These are phyloP conservation scores for Leptinotarsa peninsularis DNA, from an alignment of 2,888 invertebrate species.

Conservation along the genomic window DNA sequence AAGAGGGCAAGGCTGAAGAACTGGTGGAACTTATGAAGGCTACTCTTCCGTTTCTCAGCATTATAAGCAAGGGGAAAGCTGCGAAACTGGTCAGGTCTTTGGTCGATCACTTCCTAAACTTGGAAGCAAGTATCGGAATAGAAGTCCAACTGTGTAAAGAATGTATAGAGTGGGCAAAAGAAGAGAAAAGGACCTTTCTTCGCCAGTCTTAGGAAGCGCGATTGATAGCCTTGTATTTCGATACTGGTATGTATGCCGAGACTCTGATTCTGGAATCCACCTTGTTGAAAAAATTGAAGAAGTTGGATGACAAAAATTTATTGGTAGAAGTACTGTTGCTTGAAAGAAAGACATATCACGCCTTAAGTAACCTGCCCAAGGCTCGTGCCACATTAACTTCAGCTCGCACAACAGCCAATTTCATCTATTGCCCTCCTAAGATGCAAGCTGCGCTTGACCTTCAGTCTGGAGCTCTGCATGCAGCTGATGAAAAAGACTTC, in stretches of 20 bases:
- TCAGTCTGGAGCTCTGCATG: conserved; percentile 98
- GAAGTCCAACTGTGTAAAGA: conserved; percentile 95
- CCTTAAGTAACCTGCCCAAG: conserved; percentile 95
- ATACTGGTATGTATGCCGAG: conserved; percentile 89
- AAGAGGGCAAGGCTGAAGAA: conserved; percentile 93
- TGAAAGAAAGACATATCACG: conserved; percentile 99
- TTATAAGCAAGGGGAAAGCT: conserved; percentile 98
- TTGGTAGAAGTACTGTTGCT: conserved; percentile 97
- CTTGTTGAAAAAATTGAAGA: conserved; percentile 94
- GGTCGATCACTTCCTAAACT: conserved; percentile 96
- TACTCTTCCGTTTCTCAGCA: conserved; percentile 92
- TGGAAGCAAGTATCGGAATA: conserved; percentile 96
- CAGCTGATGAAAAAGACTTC: conserved; percentile 99
- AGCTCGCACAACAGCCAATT: conserved; percentile 99
- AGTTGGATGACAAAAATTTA: conserved; percentile 98
- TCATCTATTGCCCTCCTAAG: conserved; percentile 98
- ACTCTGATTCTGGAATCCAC: conserved; percentile 87
- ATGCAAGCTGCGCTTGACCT: conserved; percentile 97
- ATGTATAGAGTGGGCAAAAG: conserved; percentile 99
- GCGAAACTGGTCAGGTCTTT: conserved; percentile 96
- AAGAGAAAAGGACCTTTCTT: conserved; percentile 96
- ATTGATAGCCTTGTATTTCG: conserved; percentile 93
- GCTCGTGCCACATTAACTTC: conserved; percentile 97
- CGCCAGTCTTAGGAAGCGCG: conserved; percentile 96
- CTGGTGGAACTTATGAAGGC: conserved; percentile 92